Percentiles rank a stretch among this genome's conserved stretches.
These are phyloP conservation scores for Drosophila novamexicana DNA, from an alignment of 1,140 invertebrate genomes.

Conservation along the genomic window DNA sequence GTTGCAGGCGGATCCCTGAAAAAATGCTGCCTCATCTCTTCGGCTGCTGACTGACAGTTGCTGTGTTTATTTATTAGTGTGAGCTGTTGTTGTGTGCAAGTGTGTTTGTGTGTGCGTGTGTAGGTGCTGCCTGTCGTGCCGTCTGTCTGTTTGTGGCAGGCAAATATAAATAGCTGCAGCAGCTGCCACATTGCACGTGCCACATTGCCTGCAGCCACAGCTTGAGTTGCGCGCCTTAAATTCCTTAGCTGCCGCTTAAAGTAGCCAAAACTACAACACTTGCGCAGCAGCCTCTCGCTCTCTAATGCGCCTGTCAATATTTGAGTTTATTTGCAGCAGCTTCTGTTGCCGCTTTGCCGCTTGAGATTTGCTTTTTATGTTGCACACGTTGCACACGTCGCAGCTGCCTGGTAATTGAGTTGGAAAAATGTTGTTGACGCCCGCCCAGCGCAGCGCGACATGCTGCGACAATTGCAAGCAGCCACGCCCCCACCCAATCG, in stretches of 20 bases:
- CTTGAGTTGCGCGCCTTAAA: slow-evolving; percentile 9
- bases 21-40: slow-evolving; percentile 7
- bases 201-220: slow-evolving; percentile 9
- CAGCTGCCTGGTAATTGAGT: slow-evolving; percentile 74
- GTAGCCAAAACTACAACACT: slow-evolving; percentile 1
- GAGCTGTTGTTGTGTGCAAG: slow-evolving; percentile 52
- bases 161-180: slow-evolving; percentile 62
- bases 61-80: slow-evolving; percentile 75
- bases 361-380: slow-evolving; percentile 65
- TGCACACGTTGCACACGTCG: slow-evolving; percentile 67
- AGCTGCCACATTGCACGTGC: slow-evolving; percentile 40
- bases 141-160: slow-evolving; percentile 66
- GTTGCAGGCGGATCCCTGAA: neutral
- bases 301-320: slow-evolving; percentile 60
- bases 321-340: slow-evolving; percentile 49
- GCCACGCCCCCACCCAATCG: neutral
- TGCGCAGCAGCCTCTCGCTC: neutral
- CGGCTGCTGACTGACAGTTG: slow-evolving; percentile 18
- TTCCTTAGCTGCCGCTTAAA: slow-evolving; percentile 21
- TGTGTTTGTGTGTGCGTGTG: slow-evolving; percentile 24
- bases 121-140: slow-evolving; percentile 28
- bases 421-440: slow-evolving; percentile 82
- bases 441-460: slow-evolving; percentile 52
- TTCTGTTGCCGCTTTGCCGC: slow-evolving; percentile 39
- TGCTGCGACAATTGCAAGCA: slow-evolving; percentile 72